Evolutionary conservation across 2,888 invertebrate species (phyloP).

Genomic region (Acrocera orbiculus): DNA sequence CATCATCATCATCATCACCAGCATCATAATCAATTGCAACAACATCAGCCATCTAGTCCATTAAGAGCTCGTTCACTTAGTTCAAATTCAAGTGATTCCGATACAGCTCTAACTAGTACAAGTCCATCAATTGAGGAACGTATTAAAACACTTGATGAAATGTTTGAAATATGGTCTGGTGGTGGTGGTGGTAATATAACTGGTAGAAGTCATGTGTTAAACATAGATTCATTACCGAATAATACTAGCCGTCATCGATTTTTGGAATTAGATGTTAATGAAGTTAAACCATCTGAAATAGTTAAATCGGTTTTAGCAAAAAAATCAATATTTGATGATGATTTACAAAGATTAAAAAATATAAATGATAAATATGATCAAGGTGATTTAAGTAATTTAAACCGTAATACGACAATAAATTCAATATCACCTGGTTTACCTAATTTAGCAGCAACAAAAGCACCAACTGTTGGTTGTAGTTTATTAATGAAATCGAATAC

Average conservation of each 20-base stretch:
- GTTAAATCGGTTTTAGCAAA: conserved; percentile 82
- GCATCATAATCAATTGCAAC: conserved; percentile 30
- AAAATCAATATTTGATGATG: conserved; percentile 90
- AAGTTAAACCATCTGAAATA: conserved; percentile 83
- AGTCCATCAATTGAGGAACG: conserved; percentile 77
- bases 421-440: conserved; percentile 23
- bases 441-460: conserved; percentile 26
- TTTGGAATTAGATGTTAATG: conserved; percentile 59
- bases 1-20: conserved; percentile 30
- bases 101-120: conserved; percentile 39
- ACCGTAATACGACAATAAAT: conserved; percentile 7
- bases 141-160: conserved; percentile 81
- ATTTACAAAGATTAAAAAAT: conserved; percentile 79
- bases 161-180: conserved; percentile 79
- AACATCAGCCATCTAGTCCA: conserved; percentile 42
- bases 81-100: conserved; percentile 55
- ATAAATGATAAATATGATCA: conserved; percentile 68
- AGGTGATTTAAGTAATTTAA: conserved; percentile 21
- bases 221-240: not conserved
- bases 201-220: not conserved
- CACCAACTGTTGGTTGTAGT: conserved; percentile 16
- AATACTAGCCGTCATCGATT: conserved; percentile 47
- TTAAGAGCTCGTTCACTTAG: conserved; percentile 56
- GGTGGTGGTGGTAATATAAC: conserved; percentile 27
- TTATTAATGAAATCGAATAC: too few species aligned